These are phyloP conservation scores for Rhabdophis nuchalis DNA, from an alignment of 2,797 vertebrate species.

Conservation along the genomic window DNA sequence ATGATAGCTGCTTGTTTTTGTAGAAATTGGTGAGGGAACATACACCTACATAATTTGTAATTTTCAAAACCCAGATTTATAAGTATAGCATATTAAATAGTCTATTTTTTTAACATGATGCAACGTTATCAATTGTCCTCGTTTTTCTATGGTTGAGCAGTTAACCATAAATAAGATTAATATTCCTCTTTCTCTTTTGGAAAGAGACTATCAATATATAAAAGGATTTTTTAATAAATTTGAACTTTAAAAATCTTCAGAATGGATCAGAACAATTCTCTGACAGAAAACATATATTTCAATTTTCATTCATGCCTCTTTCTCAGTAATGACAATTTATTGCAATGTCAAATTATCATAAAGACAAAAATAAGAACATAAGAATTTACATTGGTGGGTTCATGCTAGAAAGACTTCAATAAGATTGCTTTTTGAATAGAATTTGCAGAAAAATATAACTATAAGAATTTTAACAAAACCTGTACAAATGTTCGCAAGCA, in stretches of 20 bases:
- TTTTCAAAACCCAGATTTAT: not conserved
- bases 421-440: not conserved
- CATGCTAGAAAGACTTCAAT: constrained; percentile 5
- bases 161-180: not conserved
- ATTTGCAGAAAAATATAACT: constrained; percentile 39
- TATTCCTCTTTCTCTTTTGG: not conserved
- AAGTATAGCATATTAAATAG: not conserved
- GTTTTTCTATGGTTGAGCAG: not conserved
- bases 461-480: constrained; percentile 57
- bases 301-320: not conserved
- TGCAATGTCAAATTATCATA: not conserved
- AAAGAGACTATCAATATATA: not conserved
- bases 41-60: too few relatives aligned
- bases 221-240: not conserved
- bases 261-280: not conserved
- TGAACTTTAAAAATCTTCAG: not conserved
- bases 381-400: not conserved
- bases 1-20: not conserved
- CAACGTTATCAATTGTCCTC: not conserved
- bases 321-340: not conserved
- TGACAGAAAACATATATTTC: not conserved
- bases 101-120: not conserved
- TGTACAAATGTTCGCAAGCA: constrained; percentile 64
- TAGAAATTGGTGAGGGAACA: not conserved
- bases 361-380: not conserved